A percentile compares a stretch with the other conserved stretches of the same genome.
phyloP scores from a whole-genome alignment of 2,888 invertebrate species.

The Ommatoiulus sabulosus region DNA sequence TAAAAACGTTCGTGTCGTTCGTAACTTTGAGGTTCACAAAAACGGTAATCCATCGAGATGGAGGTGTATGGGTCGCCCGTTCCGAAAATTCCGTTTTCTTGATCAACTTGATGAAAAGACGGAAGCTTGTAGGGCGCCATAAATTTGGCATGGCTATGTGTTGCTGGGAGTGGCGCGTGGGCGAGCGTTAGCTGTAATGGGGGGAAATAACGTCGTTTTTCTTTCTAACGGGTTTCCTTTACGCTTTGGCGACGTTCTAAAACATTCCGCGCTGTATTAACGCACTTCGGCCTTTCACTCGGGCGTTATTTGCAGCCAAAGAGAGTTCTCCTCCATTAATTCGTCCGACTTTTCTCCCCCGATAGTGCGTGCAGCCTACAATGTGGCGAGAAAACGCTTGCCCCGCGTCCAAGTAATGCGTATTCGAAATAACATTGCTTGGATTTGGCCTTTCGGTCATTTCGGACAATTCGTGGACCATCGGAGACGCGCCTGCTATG shows the following conservation, averaged over 20 bases:
- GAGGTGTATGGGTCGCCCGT: neutral
- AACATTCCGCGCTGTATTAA: neutral
- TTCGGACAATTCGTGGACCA: neutral
- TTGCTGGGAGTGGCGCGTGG: slow-evolving; percentile 16
- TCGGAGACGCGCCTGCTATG: no score
- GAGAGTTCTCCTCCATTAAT: slow-evolving; percentile 32
- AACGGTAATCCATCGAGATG: neutral
- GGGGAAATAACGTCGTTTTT: slow-evolving; percentile 30
- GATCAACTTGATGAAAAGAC: neutral
- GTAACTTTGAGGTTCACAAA: no score
- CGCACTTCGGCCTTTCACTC: neutral
- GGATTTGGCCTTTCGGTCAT: neutral
- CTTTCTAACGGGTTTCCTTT: slow-evolving; percentile 45
- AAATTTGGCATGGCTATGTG: slow-evolving; percentile 14
- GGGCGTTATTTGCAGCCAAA: neutral
- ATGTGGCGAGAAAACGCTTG: slow-evolving; percentile 26
- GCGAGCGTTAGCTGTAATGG: neutral
- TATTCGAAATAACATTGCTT: slow-evolving; percentile 6
- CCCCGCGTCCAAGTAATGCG: neutral
- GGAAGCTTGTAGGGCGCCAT: neutral
- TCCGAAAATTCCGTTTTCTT: neutral
- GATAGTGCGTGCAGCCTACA: neutral
- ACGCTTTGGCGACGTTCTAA: neutral
- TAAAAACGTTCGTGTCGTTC: no score
- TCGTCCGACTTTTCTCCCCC: neutral